A percentile compares a stretch with the other conserved stretches of the same genome.
phyloP scores from a whole-genome alignment of 2,113 vertebrate genomes.

The Poeciliopsis prolifica region DNA sequence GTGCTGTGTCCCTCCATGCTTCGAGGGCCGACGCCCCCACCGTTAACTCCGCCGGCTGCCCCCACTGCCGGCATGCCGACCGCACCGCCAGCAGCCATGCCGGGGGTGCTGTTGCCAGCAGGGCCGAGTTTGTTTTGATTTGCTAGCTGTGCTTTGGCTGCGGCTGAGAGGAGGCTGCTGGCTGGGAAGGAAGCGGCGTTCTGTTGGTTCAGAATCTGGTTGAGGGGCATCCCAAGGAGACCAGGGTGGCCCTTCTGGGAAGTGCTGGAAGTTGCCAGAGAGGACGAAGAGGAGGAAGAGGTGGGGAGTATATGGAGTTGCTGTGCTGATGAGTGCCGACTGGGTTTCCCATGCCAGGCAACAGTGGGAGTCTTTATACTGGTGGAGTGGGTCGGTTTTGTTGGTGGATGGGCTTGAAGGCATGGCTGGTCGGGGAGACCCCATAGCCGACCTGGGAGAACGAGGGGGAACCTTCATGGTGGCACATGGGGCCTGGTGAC shows the following conservation, averaged over 20 bases:
- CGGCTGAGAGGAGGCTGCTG: slow-evolving; percentile 99
- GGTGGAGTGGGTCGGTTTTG: slow-evolving; percentile 88
- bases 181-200: slow-evolving; percentile 98
- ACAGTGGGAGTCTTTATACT: slow-evolving; percentile 95
- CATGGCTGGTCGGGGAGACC: slow-evolving; percentile 93
- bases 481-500: slow-evolving; percentile 86
- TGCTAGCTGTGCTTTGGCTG: slow-evolving; percentile 99
- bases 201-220: slow-evolving; percentile 99
- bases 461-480: slow-evolving; percentile 92
- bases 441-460: slow-evolving; percentile 93
- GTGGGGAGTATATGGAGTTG: slow-evolving; percentile 88
- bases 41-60: slow-evolving; percentile 61
- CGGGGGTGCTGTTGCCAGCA: slow-evolving; percentile 87
- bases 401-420: slow-evolving; percentile 91
- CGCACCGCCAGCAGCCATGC: slow-evolving; percentile 68
- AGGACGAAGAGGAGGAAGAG: slow-evolving; percentile 85
- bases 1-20: slow-evolving; percentile 91
- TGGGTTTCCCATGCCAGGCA: slow-evolving; percentile 89
- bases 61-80: slow-evolving; percentile 55
- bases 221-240: slow-evolving; percentile 98
- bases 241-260: slow-evolving; percentile 94
- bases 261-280: slow-evolving; percentile 73
- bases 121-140: slow-evolving; percentile 96
- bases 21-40: slow-evolving; percentile 53
- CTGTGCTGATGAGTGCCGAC: slow-evolving; percentile 83